Base-by-base conservation (phyloP, 2,113 vertebrate species). In the Brachionichthys hirsutus region DNA sequence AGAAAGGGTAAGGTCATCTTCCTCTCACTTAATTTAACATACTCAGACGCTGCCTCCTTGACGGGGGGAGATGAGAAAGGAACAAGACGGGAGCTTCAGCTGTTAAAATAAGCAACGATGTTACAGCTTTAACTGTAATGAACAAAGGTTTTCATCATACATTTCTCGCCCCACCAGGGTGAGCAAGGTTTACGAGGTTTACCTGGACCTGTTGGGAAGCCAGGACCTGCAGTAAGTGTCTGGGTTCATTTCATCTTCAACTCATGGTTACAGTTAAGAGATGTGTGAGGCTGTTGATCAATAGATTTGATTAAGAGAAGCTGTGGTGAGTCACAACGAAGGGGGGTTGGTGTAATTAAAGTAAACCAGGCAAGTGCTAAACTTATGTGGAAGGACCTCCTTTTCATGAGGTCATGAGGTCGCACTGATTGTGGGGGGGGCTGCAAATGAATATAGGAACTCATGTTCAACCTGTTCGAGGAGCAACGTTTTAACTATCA, bases 211-310 rank as follows among this genome's bases (percentile, higher is more conserved):
- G 66, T 58, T 58, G 94, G 94, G 12, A 94, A 92, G 70, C 60
- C 79, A 50, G 94, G 94, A 15, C 81, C 78, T 53, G 77, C 92
- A 82, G 94, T 95, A 77, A 90, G 90, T 51, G 2, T 58, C 24
- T 18, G 9, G 15, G 11, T 72, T 53, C 45, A 19, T 61, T 73
- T 54, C 50, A 9, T 38, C 54, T 56, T 48, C 24, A 22, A 48
- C 51, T 35, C 10, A 14, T 51, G 50, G 45, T 35, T 49, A 14
- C 45, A 40, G 19, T 52, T 40, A 3, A 3, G 20, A 9, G 14
- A 43, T 62, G 42, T 35, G 48, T 54, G 36, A 43, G 48, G 2
- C 45, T 45, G 38, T 43, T 69, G 51, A 55, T 45, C 17, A 30
- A 13, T 17, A 47, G 62, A 40, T 70, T 59, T 40, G 48, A 80